A percentile compares a stretch with the other conserved stretches of the same genome.
Evolutionary conservation across 2,797 vertebrate genomes (phyloP).

Genomic region (Thunnus albacares): DNA sequence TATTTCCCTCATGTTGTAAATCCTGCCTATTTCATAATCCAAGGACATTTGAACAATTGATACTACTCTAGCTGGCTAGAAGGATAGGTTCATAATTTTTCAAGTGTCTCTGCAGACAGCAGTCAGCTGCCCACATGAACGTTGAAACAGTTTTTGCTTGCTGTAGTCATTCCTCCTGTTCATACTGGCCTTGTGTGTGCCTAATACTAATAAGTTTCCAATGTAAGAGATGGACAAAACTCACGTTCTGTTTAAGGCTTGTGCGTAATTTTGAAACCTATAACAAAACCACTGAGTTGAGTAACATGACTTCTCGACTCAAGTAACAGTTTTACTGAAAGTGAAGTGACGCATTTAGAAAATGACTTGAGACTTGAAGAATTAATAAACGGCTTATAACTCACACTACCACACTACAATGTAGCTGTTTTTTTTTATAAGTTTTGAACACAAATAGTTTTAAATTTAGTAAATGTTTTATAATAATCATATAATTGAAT

Average conservation of each 20-base stretch:
- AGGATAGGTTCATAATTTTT: background rate
- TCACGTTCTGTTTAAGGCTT: background rate
- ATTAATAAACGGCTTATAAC: background rate
- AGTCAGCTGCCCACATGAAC: too few species aligned
- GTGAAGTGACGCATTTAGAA: too few species aligned
- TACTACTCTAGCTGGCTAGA: background rate
- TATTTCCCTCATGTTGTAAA: background rate
- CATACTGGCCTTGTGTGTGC: background rate
- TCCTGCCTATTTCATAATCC: constrained; percentile 18
- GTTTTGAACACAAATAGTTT: too few species aligned
- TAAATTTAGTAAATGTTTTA: too few species aligned
- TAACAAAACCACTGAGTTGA: background rate
- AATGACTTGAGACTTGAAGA: too few species aligned
- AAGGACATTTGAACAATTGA: constrained; percentile 1
- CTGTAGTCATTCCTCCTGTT: background rate
- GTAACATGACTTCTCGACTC: background rate
- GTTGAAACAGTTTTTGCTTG: background rate
- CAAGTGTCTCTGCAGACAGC: background rate
- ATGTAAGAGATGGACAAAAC: background rate
- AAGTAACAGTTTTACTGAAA: too few species aligned
- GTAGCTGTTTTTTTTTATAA: too few species aligned
- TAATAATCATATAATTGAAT: too few species aligned
- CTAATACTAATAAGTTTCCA: background rate
- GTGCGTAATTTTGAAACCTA: background rate
- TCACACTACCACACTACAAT: background rate